Evolutionary conservation across 2,113 vertebrate genomes (phyloP), one percentile per base, ranked within the genome.

Genomic region (Malurus alboscapulatus): DNA sequence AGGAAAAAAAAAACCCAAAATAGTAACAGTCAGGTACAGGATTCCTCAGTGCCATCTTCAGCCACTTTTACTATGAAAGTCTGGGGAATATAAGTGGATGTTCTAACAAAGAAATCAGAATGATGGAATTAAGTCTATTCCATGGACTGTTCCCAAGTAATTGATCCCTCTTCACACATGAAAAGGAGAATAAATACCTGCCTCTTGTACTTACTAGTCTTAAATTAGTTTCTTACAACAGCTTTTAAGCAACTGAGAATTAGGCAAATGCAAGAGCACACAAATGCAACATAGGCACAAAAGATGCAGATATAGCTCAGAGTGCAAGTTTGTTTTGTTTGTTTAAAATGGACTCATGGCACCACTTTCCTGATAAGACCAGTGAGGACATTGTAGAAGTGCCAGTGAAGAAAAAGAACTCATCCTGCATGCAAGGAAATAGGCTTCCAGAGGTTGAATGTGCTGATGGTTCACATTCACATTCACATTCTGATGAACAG

Each of bases 291-390:
- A 15, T 24, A 21, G 8, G 25, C 14, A 47, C 9, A 42, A 45
- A 42, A 82, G 36, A 32, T 24, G 17, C 0, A 0, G 27, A 19
- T 22, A 7, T 25, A 68, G 2, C 13, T 67, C 17, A 50, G 15
- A 51, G 1, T 1, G 3, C n/a, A 69, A 45, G 3, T 17, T 18
- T 22, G 2, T 13, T 45, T 38, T 48, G 0, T 25, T 38, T 38
- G 6, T 73, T 90, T 53, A 9, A 17, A 87, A n/a, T 14, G 15
- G 5, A 25, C 19, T 12, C n/a, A 2, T 8, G 84, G 4, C 13
- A 54, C 8, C 7, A 17, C 6, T 66, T 68, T 61, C 30, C 19
- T 66, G 25, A 38, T 17, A 65, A 76, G 21, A 32, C 2, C 6
- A 20, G 5, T 24, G 34, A 47, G 7, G 40, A 53, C 1, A 5